Evolutionary conservation across 2,797 vertebrate species (phyloP), one percentile per base, ranked within the genome.

Genomic region (Benthosema pterotum): DNA sequence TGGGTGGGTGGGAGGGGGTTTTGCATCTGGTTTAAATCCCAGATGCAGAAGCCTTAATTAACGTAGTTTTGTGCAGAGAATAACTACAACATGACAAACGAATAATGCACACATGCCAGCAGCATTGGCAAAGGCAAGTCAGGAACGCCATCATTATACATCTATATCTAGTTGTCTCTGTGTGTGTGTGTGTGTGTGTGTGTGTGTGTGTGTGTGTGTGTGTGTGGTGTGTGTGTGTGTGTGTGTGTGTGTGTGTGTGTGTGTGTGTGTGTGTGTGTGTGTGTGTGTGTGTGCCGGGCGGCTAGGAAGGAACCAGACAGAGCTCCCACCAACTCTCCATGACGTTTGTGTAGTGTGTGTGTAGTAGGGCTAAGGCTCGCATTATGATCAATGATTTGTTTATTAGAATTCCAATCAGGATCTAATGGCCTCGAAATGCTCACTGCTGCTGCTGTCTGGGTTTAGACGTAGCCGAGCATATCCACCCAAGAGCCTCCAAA

Each of bases 381-480:
- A 80, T 85, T 83, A 83, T 73, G 78, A 85, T 78, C 64, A 71
- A 87, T 86, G 79, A 85, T 81, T 89, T 85, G 82, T 88, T 86
- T 85, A 82, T 83, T 80, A 85, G 67, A 77, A 75, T 88, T 83
- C 76, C 82, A 83, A 85, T 88, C 82, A 79, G 67, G 73, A 77
- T 69, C 71, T 81, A 83, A 87, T 78, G 68, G 79, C 71, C 68
- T 72, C 57, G 74, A 79, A 76, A 76, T 71, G 72, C 22, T 25
- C 22, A 3, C 22, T 25, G 67, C 72, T 61, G 75, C 72, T 68
- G 82, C 75, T 80, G 71, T 68, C 61, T 7, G 77, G 74, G 68
- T 60, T n/a, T n/a, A 71, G 71, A 83, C 63, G 61, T 77, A 69
- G 56, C 66, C 67, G 69, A 67, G 60, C 62, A 67, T 82, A 55